Base-by-base conservation (phyloP, 2,888 invertebrate genomes). In the Tinea pellionella region DNA sequence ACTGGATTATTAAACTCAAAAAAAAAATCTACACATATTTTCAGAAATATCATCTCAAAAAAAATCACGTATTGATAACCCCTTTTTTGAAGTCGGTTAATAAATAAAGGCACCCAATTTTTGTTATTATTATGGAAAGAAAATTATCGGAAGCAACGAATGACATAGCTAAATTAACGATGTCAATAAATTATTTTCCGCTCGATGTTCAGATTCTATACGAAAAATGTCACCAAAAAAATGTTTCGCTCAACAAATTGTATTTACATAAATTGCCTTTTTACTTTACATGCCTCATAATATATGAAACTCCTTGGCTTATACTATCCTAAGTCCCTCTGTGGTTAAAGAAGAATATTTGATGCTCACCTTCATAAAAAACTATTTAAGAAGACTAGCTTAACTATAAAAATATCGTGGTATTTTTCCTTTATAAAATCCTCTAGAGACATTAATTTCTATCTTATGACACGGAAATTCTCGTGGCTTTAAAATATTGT, bases 331-430 rank as follows among this genome's bases (percentile, higher is more conserved):
- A 24, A 24, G 37, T 37, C 37, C 61, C 53, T 63, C 61, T 64
- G 63, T 67, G 65, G 65, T 62, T 37, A 63, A 65, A 63, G 62
- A 65, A 65, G 65, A 69, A 70, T 70, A 68, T 70, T 68, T 68
- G 62, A 70, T 68, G 63, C 61, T 61, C 9, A 9, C 37, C 15
- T 16, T 16, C 47, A 47, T 12, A 42, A 4, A 42, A n/a, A 47
- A 47, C 7, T 4, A 47, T 47, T 47, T 47, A 37, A 37, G 37
- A 37, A 9, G 37, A 37, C 37, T 37, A 9, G 37, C 37, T 37
- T 37, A 37, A 37, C 37, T 37, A 37, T 37, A 37, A 37, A 37
- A 37, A 37, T 37, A 37, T 37, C 9, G 9, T 37, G 2, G 9
- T n/a, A 37, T 37, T 37, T 37, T 37, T 37, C 37, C 37, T n/a